Base-by-base conservation (phyloP, 2,888 invertebrate species). In the Argyra leucocephala region DNA sequence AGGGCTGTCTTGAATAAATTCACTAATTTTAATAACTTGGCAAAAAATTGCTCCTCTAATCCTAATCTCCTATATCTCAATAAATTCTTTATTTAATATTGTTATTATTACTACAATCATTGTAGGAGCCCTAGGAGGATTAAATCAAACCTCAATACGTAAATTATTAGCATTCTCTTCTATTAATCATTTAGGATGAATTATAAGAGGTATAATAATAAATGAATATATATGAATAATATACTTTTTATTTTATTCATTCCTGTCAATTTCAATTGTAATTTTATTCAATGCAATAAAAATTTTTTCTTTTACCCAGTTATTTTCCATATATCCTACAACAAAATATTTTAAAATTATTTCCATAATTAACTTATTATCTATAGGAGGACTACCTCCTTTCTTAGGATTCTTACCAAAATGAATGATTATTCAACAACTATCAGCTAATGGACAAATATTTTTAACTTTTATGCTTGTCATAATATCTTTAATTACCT, bases 41-140 rank as follows among this genome's bases (percentile, higher is more conserved):
- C 86, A 86, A 85, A 86, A 86, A 84, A 82, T 85, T 80, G 81
- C 83, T 57, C 85, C 85, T 2, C 77, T 86, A 80, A 80, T 84
- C 76, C 70, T 85, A 73, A 71, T 84, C 61, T 82, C 81, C 63
- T 83, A 82, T 75, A n/a, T n/a, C n/a, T 78, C 79, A 74, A 74
- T 77, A 2, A 5, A 10, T 57, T 10, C 5, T 57, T 10, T 4
- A 5, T 57, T 57, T 57, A 57, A 9, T n/a, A 9, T n/a, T 57
- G 15, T 18, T 10, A 57, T 57, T 57, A 21, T 57, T 57, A 57
- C 15, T 18, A 57, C 73, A 58, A 82, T 82, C 68, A 69, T 83
- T 69, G 74, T 84, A 71, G 83, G 85, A 57, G 78, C 82, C 65
- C 72, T 86, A 48, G 73, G 73, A 10, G 83, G 84, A 6, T 70